Conservation (phyloP, 2,888 invertebrate genomes). For the Tetragonula carbonaria region DNA sequence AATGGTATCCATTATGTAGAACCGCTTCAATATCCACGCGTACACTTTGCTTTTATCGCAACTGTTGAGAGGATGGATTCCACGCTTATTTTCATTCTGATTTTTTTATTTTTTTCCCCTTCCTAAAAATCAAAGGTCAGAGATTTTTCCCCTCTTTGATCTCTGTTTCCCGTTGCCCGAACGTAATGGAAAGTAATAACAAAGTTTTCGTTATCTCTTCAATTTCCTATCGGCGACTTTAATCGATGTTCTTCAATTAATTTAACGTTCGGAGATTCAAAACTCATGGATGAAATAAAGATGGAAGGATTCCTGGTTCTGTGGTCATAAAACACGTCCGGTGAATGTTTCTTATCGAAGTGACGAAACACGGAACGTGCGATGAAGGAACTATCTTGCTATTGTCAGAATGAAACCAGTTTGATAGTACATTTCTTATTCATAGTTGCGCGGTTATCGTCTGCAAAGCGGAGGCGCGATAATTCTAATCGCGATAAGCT, state of each 20-base stretch:
- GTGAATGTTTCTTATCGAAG: neutral
- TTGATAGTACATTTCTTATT: neutral
- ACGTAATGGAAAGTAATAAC: neutral
- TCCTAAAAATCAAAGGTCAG: neutral
- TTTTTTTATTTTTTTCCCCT: neutral
- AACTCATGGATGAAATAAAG: neutral
- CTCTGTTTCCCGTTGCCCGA: neutral
- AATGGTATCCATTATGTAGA: neutral
- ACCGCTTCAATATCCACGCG: neutral
- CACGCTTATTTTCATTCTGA: neutral
- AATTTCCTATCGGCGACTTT: neutral
- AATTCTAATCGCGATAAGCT: conserved; percentile 43
- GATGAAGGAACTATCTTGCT: neutral
- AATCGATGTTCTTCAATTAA: neutral
- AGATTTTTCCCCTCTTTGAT: neutral
- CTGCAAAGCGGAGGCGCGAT: conserved; percentile 24
- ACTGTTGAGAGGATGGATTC: neutral
- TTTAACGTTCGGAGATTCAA: neutral
- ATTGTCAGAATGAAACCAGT: neutral
- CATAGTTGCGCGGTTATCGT: conserved; percentile 24
- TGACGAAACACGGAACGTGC: too few relatives aligned
- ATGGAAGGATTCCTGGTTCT: neutral
- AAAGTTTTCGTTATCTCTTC: neutral
- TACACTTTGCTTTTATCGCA: neutral
- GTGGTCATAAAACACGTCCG: neutral